phyloP scores from a whole-genome alignment of 2,797 vertebrate genomes.

The Molossus molossus region DNA sequence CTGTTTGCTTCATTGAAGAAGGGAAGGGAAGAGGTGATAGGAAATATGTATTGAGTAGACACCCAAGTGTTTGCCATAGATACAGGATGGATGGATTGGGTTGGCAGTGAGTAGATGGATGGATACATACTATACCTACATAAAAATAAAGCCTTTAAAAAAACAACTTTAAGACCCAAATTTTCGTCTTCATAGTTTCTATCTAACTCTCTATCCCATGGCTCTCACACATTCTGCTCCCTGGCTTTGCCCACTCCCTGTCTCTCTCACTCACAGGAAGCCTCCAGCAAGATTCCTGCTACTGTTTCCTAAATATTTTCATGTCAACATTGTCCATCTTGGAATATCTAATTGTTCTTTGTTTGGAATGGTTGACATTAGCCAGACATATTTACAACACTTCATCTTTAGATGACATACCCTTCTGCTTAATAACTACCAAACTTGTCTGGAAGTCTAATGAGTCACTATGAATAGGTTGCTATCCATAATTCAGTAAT shows the following conservation, averaged over 20 bases:
- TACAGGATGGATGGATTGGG: background rate
- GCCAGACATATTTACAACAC: background rate
- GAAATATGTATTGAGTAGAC: background rate
- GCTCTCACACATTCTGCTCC: background rate
- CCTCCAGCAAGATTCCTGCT: background rate
- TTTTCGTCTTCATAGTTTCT: background rate
- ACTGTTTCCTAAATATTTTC: background rate
- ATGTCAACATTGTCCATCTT: background rate
- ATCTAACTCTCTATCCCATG: background rate
- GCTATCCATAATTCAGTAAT: background rate
- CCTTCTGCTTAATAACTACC: background rate
- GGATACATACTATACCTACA: background rate
- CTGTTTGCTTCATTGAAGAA: slow-evolving; percentile 1
- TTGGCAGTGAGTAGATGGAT: background rate
- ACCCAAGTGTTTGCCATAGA: no score
- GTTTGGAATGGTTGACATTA: background rate
- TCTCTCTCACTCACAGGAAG: background rate
- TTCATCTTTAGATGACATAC: background rate
- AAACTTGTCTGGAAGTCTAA: slow-evolving; percentile 23
- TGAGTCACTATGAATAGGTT: background rate
- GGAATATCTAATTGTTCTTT: background rate
- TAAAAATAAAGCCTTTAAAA: background rate
- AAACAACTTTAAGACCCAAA: background rate
- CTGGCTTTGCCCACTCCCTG: background rate
- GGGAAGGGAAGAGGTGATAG: background rate